A percentile compares a stretch with the other conserved stretches of the same genome.
phyloP scores from a whole-genome alignment of 1,140 invertebrate genomes.

The Camponotus floridanus region DNA sequence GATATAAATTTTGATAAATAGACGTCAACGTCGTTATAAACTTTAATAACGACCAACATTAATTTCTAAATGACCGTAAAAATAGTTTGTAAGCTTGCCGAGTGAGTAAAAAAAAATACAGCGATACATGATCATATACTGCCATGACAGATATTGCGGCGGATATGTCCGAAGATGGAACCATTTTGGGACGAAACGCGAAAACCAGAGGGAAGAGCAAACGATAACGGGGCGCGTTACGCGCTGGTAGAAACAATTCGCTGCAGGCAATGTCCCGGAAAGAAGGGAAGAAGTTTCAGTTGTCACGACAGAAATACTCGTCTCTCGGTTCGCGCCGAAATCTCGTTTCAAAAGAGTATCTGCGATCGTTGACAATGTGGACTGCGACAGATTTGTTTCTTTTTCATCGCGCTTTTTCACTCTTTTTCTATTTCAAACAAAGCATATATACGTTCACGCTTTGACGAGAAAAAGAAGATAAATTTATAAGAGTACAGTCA shows the following conservation, averaged over 20 bases:
- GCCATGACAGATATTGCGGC: constrained; percentile 62
- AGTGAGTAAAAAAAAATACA: constrained; percentile 49
- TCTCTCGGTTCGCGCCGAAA: constrained; percentile 36
- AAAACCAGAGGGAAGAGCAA: constrained; percentile 37
- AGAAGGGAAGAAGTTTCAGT: constrained; percentile 73
- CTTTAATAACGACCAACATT: constrained; percentile 56
- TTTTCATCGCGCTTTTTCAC: constrained; percentile 38
- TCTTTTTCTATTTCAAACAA: background rate
- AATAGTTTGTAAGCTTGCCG: constrained; percentile 44
- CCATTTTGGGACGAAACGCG: constrained; percentile 20
- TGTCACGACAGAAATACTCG: constrained; percentile 70
- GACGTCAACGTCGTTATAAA: constrained; percentile 57
- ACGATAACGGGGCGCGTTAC: constrained; percentile 64
- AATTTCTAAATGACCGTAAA: constrained; percentile 72
- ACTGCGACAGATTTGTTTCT: constrained; percentile 34
- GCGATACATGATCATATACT: background rate
- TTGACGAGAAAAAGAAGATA: background rate
- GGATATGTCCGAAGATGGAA: constrained; percentile 34
- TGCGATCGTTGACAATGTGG: constrained; percentile 57
- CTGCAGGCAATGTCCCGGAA: constrained; percentile 73
- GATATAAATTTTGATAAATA: constrained; percentile 50
- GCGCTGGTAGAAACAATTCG: constrained; percentile 74
- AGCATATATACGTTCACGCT: background rate
- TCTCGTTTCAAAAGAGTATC: constrained; percentile 68
- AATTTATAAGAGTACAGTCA: background rate